Evolutionary conservation across 1,140 invertebrate genomes (phyloP).

Genomic region (Anagrus nilaparvatae): DNA sequence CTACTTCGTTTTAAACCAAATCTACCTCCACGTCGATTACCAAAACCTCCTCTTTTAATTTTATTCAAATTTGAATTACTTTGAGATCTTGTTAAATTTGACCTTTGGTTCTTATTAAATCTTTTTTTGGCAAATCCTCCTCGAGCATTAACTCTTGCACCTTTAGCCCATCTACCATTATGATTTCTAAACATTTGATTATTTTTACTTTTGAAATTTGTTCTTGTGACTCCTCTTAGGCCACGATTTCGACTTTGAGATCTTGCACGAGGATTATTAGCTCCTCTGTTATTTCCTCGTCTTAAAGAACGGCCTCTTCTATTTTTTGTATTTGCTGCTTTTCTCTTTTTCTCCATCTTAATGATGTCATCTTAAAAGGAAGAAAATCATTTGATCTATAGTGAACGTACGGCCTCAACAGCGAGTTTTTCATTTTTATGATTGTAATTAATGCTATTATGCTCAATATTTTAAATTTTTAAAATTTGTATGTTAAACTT

Average conservation of each 20-base stretch:
- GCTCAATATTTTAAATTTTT: no score
- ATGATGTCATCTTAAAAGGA: constrained; percentile 45
- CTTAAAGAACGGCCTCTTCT: constrained; percentile 15
- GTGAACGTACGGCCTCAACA: constrained; percentile 29
- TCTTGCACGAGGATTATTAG: no score
- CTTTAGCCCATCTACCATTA: constrained; percentile 12
- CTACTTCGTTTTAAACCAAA: constrained; percentile 26
- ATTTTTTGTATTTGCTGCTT: constrained; percentile 24
- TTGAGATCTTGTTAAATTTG: constrained; percentile 19
- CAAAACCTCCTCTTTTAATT: constrained; percentile 18
- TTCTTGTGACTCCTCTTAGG: constrained; percentile 1
- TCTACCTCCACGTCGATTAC: constrained; percentile 18
- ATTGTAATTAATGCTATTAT: no score
- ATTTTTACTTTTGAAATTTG: constrained; percentile 9
- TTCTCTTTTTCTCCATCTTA: constrained; percentile 43
- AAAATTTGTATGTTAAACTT: background rate
- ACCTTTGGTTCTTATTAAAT: constrained; percentile 21
- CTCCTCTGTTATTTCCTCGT: constrained; percentile 18
- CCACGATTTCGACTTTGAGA: no score
- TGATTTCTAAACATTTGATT: constrained; percentile 9
- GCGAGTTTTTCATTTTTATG: constrained; percentile 16
- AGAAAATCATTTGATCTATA: constrained; percentile 33
- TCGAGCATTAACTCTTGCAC: constrained; percentile 16
- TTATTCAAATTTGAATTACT: constrained; percentile 26
- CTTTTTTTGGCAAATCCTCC: constrained; percentile 31